phyloP scores from a whole-genome alignment of 2,113 vertebrate species.

The Antechinus stuartii region DNA sequence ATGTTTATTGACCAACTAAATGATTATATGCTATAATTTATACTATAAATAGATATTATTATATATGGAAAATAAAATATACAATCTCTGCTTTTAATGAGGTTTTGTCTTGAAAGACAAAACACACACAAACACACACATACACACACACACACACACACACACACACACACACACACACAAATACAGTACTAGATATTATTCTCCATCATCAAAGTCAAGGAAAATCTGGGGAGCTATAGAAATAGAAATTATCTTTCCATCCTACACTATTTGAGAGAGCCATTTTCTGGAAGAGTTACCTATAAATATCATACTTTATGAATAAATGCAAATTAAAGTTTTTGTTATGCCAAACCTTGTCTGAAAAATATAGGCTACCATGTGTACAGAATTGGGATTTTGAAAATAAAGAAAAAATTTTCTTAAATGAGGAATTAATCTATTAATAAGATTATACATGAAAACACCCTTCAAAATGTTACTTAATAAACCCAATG shows the following conservation, averaged over 20 bases:
- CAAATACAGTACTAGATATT: background rate
- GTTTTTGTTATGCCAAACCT: background rate
- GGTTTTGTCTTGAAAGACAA: conserved; percentile 3
- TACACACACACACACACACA: background rate
- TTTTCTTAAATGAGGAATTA: conserved; percentile 12
- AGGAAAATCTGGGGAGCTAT: background rate
- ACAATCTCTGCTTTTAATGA: background rate
- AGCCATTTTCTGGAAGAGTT: background rate
- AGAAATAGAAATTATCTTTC: background rate
- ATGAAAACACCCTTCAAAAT: too few relatives aligned
- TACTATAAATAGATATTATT: background rate
- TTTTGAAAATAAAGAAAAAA: conserved; percentile 27
- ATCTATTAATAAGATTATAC: background rate
- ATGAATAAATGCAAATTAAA: background rate
- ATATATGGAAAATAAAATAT: background rate
- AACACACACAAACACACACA: background rate
- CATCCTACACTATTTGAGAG: background rate
- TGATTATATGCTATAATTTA: background rate
- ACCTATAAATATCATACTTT: background rate
- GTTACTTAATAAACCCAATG: background rate
- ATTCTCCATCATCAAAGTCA: background rate
- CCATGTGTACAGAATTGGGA: background rate
- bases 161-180: background rate
- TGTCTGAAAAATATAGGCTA: background rate
- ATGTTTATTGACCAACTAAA: background rate